Evolutionary conservation across 2,113 vertebrate genomes (phyloP), one percentile per base, ranked within the genome.

Genomic region (Osmerus eperlanus): DNA sequence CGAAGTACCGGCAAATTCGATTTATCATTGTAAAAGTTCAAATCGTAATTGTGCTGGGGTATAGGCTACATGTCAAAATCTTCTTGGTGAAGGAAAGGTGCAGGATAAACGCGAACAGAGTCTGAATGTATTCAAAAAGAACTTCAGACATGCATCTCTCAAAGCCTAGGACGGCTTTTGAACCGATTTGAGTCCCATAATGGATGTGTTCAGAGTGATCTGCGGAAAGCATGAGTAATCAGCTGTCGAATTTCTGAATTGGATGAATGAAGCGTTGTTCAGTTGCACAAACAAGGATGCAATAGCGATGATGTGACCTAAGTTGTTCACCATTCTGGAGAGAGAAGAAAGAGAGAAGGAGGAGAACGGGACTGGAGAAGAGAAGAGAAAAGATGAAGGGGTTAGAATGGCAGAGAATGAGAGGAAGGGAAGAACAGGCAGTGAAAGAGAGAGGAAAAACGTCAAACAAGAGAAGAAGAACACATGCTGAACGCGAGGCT

Each of bases 181-280:
- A 69, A 53, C 67, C 32, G 67, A 69, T 58, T 69, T 69, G 11
- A 54, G 67, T 69, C 54, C 58, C 28, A 12, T 32, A 51, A 69
- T 15, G 32, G 18, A 58, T 14, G 54, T 28, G 15, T 56, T 68
- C 55, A 29, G 7, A 59, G 53, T 58, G 54, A 36, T 70, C 59
- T 36, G 13, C 16, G 23, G 55, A 70, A 32, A 70, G 59, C 60
- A 60, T 58, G 54, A 47, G 68, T 29, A 70, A 70, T 60, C 29
- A 59, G 28, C 3, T 23, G 28, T 64, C 18, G 62, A 36, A 64
- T 29, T 36, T n/a, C 55, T 55, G 16, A 19, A 36, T 18, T 15
- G 36, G 60, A 60, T 16, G 23, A 47, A 41, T 70, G 13, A 70
- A 60, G 68, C 4, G 25, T 59, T 59, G 36, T 41, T 58, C 18